Evolutionary conservation across 2,113 vertebrate genomes (phyloP).

Genomic region (Dipodomys stephensi): DNA sequence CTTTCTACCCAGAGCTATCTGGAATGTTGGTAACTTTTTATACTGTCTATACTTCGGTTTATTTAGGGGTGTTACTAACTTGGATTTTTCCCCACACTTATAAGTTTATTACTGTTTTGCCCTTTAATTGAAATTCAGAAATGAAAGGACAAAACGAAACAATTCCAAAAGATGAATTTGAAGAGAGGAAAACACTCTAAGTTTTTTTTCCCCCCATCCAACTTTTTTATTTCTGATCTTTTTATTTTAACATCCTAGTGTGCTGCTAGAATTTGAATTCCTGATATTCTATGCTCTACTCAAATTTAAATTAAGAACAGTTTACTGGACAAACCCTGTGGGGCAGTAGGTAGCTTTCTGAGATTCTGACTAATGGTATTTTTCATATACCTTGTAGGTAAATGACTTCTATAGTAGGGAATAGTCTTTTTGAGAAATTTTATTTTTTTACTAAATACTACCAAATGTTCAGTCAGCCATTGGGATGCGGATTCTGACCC

Average conservation of each 20-base stretch:
- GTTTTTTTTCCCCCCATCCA: conserved; percentile 65
- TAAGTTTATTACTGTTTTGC: conserved; percentile 65
- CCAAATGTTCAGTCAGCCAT: conserved; percentile 80
- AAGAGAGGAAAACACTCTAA: conserved; percentile 84
- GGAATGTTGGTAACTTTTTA: conserved; percentile 90
- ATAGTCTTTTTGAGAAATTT: conserved; percentile 16
- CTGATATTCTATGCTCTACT: conserved; percentile 52
- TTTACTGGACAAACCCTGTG: conserved; percentile 79
- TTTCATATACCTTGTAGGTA: conserved; percentile 83
- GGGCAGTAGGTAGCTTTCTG: conserved; percentile 73
- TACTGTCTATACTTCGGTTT: conserved; percentile 88
- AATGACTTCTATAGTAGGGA: conserved; percentile 76
- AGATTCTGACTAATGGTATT: conserved; percentile 84
- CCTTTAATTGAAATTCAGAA: conserved; percentile 84
- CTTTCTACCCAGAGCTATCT: conserved; percentile 92
- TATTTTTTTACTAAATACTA: conserved; percentile 32
- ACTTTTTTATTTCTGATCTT: conserved; percentile 68
- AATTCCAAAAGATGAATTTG: conserved; percentile 85
- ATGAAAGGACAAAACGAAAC: conserved; percentile 67
- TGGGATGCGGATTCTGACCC: conserved; percentile 77
- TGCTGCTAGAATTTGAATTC: conserved; percentile 83
- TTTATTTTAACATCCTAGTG: conserved; percentile 85
- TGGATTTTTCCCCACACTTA: neutral
- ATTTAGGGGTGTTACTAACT: conserved; percentile 78
- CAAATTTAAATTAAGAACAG: conserved; percentile 84